Evolutionary conservation across 2,797 vertebrate species (phyloP), one percentile per base, ranked within the genome.

Genomic region (Danio tinwini): DNA sequence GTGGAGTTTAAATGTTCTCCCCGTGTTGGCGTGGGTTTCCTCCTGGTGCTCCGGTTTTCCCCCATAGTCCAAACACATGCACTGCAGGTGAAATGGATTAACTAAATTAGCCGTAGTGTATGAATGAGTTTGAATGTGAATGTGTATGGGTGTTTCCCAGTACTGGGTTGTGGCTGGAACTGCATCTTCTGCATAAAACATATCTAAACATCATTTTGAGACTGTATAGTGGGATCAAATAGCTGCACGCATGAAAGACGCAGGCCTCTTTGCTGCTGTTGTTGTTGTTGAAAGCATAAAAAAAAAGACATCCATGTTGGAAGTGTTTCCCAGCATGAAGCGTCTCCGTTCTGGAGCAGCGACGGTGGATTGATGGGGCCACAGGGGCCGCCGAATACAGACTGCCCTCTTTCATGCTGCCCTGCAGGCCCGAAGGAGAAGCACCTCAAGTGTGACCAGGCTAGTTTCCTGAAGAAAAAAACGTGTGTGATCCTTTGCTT

Each of bases 391-490:
- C 29, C 44, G 61, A 76, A 53, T n/a, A 82, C 64, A 79, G 73
- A 83, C 78, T 71, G 42, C 56, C 78, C 70, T 52, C 68, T 88
- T 87, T 88, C 83, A 84, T 85, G 86, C 73, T 85, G 49, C 59
- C 67, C 64, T 61, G 50, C 81, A 64, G 77, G 59, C 37, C 80
- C 62, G 81, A 84, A 77, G 65, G 63, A 78, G 55, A 78, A 81
- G 72, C 65, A 81, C 76, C 16, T 83, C 71, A 79, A 74, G 68
- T 75, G 73, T 86, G 79, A 91, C 86, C 63, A 21, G 81, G 74
- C 47, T 84, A 80, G 79, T 49, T 69, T 84, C 75, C 83, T 83
- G 82, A 86, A 82, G n/a, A 76, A 89, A 82, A n/a, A 76, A 89
- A 80, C 70, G 64, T 71, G 59, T 62, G 12, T 17, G n/a, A 76